phyloP scores from a whole-genome alignment of 2,888 invertebrate genomes.

The Apamea anceps region DNA sequence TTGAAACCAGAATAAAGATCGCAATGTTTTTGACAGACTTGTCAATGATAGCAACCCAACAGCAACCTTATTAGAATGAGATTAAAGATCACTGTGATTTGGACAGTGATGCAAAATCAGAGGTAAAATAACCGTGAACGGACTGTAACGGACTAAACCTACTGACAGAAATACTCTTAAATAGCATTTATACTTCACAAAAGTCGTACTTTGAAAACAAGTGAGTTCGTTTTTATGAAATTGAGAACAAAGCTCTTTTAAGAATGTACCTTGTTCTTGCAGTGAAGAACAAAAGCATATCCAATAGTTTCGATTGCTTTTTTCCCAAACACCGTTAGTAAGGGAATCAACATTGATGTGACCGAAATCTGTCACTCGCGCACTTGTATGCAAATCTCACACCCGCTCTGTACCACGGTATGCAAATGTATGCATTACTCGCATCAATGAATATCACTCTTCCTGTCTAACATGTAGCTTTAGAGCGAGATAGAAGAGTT shows the following conservation, averaged over 20 bases:
- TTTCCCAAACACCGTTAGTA: constrained; percentile 59
- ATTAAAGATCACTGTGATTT: background rate
- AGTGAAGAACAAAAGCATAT: background rate
- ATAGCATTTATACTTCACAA: background rate
- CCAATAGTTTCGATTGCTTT: constrained; percentile 9
- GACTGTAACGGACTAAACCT: background rate
- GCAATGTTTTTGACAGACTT: too few species aligned
- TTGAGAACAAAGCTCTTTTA: background rate
- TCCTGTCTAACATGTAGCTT: constrained; percentile 47
- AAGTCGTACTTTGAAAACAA: background rate
- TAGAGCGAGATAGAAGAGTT: constrained; percentile 47
- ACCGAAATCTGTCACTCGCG: constrained; percentile 73
- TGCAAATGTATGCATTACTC: constrained; percentile 70
- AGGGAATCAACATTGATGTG: constrained; percentile 64
- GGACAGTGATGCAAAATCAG: background rate
- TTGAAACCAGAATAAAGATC: too few species aligned
- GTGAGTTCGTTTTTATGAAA: background rate
- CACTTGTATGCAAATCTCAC: constrained; percentile 73
- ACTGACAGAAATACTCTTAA: background rate
- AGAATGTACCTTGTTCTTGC: background rate
- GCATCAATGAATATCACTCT: constrained; percentile 63
- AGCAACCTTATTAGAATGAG: too few species aligned
- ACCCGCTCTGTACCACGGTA: constrained; percentile 55
- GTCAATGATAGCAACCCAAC: too few species aligned
- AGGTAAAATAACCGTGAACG: background rate